Evolutionary conservation across 2,888 invertebrate genomes (phyloP), one percentile per base, ranked within the genome.

Genomic region (Thymelicus sylvestris): DNA sequence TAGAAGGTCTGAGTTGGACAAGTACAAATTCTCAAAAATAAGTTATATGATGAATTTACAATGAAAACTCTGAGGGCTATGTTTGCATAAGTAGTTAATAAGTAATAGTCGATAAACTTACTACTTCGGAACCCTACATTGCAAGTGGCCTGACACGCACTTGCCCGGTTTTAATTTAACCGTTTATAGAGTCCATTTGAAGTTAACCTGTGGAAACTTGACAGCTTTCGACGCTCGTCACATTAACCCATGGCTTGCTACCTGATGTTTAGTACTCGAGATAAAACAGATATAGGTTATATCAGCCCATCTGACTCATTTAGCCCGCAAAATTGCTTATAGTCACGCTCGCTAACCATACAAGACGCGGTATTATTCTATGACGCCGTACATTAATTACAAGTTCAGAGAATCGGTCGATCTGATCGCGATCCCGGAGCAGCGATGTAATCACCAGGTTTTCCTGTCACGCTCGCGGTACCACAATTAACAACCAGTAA

Each of bases 381-480:
- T 76, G 75, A 78, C 72, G 73, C 74, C 66, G 74, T 59, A 73
- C 38, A 72, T 73, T 82, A 88, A 88, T 88, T 81, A 82, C 78
- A 64, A 73, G 77, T 90, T 88, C 89, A 80, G 75, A 82, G 88
- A 87, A 90, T 78, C 72, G 61, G 65, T 62, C 80, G 81, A 81
- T 80, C 79, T 77, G 83, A 86, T 85, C 82, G 79, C 79, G 82
- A 88, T 87, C 81, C 80, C 80, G 83, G 83, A 84, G 79, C 82
- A 86, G 88, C 80, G 83, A 83, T 84, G 79, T 82, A 86, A 89
- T 89, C 87, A 79, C 67, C 77, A 77, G 83, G 81, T 83, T 87
- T 90, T 90, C 89, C 89, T 89, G 90, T 89, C 91, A 85, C 86
- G 88, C 83, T 84, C 72, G 75, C 66, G 79, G 86, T 84, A 87